Evolutionary conservation across 2,797 vertebrate genomes (phyloP), one percentile per base, ranked within the genome.

Genomic region (Sebastes miniatus): DNA sequence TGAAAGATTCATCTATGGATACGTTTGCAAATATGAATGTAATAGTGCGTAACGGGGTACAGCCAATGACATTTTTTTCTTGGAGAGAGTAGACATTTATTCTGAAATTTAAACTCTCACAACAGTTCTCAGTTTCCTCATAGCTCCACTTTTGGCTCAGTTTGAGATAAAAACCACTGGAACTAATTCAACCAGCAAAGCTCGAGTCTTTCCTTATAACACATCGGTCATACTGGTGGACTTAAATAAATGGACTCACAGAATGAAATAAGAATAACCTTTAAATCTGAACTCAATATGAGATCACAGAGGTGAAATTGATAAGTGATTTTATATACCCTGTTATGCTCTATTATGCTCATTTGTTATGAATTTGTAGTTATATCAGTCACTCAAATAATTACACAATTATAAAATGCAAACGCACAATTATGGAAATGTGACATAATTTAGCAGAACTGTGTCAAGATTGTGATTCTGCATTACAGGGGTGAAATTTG

Each of bases 401-500:
- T 68, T 14, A 52, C 47, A 39, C 18, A 34, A 36, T 62, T 63
- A 27, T 76, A 59, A 81, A 77, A 29, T 56, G 64, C 47, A 70
- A 59, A 73, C 14, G 52, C 54, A 3, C 22, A 66, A 78, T 78
- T 72, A 80, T 83, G 64, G 24, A 74, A 80, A 83, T 84, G 27
- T 78, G 66, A 57, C 56, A 47, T 68, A 3, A 81, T 87, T 71
- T 52, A 54, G 56, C 56, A 65, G 62, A 69, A 79, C 54, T 70
- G 68, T 50, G 67, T 31, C 66, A 25, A 54, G 72, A 79, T 59
- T 70, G 24, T 2, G 10, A 71, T 76, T 83, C 56, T 75, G 59
- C 36, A 36, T 83, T n/a, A 31, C 61, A 9, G 61, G 77, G 70
- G 76, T 77, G 79, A 88, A 70, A 83, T 58, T 69, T 79, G 73